These are phyloP conservation scores for Apotomis turbidana DNA, from an alignment of 2,888 invertebrate species.

Conservation along the genomic window DNA sequence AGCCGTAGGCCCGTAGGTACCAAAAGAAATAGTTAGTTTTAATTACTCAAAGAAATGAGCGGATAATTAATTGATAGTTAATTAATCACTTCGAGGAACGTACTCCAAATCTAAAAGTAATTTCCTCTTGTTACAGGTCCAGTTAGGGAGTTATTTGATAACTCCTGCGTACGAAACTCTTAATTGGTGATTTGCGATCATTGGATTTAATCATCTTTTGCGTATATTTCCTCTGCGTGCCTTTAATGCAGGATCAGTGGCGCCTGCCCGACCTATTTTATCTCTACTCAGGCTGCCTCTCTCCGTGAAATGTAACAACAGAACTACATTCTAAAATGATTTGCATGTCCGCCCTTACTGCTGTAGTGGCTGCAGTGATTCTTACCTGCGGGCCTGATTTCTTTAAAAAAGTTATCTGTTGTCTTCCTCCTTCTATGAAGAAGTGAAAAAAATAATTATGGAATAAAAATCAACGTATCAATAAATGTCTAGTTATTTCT, in stretches of 20 bases:
- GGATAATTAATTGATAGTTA: no score
- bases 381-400: background rate
- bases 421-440: background rate
- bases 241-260: background rate
- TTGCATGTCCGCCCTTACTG: background rate
- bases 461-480: background rate
- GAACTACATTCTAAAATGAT: background rate
- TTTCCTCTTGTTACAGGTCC: slow-evolving; percentile 5
- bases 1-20: no score
- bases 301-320: background rate
- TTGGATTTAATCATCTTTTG: background rate
- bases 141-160: background rate
- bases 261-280: background rate
- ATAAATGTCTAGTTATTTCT: background rate
- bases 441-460: background rate
- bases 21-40: no score
- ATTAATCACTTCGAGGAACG: no score
- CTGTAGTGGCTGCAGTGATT: background rate
- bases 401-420: background rate
- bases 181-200: slow-evolving; percentile 3
- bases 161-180: background rate
- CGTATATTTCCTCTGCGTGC: background rate
- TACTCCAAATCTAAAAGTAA: background rate
- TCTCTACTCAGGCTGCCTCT: background rate
- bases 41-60: no score